Evolutionary conservation across 1,140 invertebrate species (phyloP).

Genomic region (Tetramorium alpestre): DNA sequence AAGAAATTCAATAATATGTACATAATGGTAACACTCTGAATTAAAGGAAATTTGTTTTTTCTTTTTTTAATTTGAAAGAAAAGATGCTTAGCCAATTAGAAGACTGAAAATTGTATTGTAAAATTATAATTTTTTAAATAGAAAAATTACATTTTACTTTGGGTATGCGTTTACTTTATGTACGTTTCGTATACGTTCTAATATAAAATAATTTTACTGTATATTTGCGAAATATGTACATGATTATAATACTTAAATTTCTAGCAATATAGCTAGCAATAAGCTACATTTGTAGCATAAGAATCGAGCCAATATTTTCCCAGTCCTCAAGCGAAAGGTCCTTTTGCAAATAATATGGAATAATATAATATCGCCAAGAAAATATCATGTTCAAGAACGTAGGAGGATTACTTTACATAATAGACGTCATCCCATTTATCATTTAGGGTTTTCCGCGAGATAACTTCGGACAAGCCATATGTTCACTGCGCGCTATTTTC

Average conservation of each 20-base stretch:
- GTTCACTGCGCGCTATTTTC: conserved; percentile 26
- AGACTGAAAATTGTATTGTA: neutral
- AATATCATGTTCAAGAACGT: neutral
- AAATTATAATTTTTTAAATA: neutral
- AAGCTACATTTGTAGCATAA: neutral
- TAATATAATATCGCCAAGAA: neutral
- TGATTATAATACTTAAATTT: neutral
- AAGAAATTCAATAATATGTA: neutral
- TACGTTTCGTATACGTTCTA: too few relatives aligned
- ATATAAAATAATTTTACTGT: neutral
- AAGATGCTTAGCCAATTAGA: neutral
- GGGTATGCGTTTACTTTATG: neutral
- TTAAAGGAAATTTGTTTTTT: too few relatives aligned
- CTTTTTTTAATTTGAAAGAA: neutral
- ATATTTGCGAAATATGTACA: neutral
- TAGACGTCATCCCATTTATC: conserved; percentile 37
- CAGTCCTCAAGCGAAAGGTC: neutral
- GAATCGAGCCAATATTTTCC: neutral
- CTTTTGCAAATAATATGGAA: neutral
- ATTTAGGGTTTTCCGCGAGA: neutral
- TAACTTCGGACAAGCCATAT: conserved; percentile 9
- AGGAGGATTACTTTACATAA: conserved; percentile 17
- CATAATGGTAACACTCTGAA: too few relatives aligned
- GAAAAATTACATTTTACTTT: neutral
- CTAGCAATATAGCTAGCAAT: neutral